Base-by-base conservation (phyloP, 2,797 vertebrate genomes). In the Enteromius treurensis region DNA sequence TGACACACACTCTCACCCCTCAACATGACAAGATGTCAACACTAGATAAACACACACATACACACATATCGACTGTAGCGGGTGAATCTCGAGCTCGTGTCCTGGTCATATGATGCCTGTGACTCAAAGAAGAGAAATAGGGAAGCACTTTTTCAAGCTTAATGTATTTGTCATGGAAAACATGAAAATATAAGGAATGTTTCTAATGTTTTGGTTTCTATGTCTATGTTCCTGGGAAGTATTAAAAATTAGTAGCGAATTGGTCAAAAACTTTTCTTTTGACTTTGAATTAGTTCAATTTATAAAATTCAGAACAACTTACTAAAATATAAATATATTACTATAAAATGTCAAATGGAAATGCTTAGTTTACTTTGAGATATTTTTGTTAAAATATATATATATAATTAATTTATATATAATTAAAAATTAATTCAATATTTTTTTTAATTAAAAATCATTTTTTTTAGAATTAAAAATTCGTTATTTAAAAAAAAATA, bases 31-130 rank as follows among this genome's bases (percentile, higher is more conserved):
- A 53, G 67, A 21, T 1, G n/a, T 65, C 70, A 76, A 29, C 71
- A 32, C 45, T 53, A 65, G 60, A 17, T 32, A 37, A 26, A 51
- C 5, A 23, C 15, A 37, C 15, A 64, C 26, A 17, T 11, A 15
- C 23, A 23, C 58, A 10, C 19, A 58, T 10, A 13, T 71, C 23
- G 10, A 60, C 79, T 68, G 77, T 69, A 69, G 64, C 29, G 40
- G 76, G 76, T 45, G 76, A 26, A 78, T 78, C 17, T 78, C 4
- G 7, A 3, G 10, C 42, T 64, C 60, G 6, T 79, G 42, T 67
- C 29, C 62, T 79, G 62, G 60, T 79, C 62, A 67, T 67, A 34
- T 67, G 60, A 34, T 17, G 47, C 19, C 13, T 2, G 5, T 78
- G 42, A 55, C 49, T 55, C 71, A 4, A 34, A 55, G 17, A 51